Conservation (phyloP, 2,113 vertebrate genomes). For the Tenebrosternarchus preto region DNA sequence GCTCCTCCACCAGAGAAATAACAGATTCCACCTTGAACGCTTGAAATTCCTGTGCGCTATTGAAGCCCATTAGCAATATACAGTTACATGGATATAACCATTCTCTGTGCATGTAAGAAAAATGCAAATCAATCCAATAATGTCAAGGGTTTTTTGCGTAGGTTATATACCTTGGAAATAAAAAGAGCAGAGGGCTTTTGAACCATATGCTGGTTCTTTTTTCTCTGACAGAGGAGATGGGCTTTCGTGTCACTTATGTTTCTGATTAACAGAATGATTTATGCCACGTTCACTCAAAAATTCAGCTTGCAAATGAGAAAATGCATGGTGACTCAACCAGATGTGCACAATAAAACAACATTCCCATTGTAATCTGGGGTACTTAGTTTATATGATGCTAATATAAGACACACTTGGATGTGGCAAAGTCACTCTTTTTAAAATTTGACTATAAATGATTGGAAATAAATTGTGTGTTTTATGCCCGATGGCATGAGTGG, state of each 20-base stretch:
- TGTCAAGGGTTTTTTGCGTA: constrained; percentile 68
- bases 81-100: constrained; percentile 48
- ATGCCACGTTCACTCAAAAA: constrained; percentile 99
- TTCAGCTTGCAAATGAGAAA: constrained; percentile 99
- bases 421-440: constrained; percentile 97
- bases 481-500: constrained; percentile 97
- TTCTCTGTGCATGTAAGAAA: constrained; percentile 67
- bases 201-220: constrained; percentile 99
- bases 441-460: constrained; percentile 99
- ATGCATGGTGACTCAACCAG: constrained; percentile 99
- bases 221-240: constrained; percentile 91
- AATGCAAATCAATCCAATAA: constrained; percentile 76
- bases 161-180: constrained; percentile 80
- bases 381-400: constrained; percentile 99
- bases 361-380: constrained; percentile 99
- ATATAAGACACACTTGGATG: constrained; percentile 96
- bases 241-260: constrained; percentile 99
- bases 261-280: constrained; percentile 99
- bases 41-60: constrained; percentile 52
- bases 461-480: constrained; percentile 99
- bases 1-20: constrained; percentile 71
- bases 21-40: constrained; percentile 19
- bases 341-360: constrained; percentile 99
- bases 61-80: constrained; percentile 70
- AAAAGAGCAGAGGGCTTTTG: constrained; percentile 86